Evolutionary conservation across 2,888 invertebrate genomes (phyloP).

Genomic region (Cephonodes hylas): DNA sequence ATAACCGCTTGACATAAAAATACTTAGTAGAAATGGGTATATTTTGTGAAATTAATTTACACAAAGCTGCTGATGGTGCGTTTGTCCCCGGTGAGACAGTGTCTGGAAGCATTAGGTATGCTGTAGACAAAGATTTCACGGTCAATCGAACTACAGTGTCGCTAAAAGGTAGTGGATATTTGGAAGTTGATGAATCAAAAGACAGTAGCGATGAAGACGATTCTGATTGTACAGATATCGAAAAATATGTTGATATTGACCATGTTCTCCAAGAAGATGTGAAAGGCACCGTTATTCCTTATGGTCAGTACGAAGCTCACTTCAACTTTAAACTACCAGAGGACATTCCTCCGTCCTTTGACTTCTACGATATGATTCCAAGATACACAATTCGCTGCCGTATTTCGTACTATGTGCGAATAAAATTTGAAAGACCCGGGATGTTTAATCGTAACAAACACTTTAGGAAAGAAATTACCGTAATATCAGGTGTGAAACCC

Average conservation of each 20-base stretch:
- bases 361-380: constrained; percentile 19
- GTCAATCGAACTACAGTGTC: constrained; percentile 37
- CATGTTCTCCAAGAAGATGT: constrained; percentile 23
- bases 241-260: constrained; percentile 32
- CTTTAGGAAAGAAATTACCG: constrained; percentile 38
- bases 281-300: constrained; percentile 16
- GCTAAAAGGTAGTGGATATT: constrained; percentile 31
- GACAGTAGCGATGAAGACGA: constrained; percentile 11
- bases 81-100: constrained; percentile 37
- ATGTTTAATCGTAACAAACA: constrained; percentile 36
- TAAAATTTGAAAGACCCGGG: constrained; percentile 42
- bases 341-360: constrained; percentile 34
- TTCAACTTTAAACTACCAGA: constrained; percentile 39
- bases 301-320: constrained; percentile 33
- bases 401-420: constrained; percentile 41
- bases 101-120: constrained; percentile 42
- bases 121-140: constrained; percentile 36
- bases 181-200: constrained; percentile 17
- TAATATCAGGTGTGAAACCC: constrained; percentile 36
- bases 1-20: no score
- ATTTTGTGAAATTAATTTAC: constrained; percentile 41
- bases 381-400: constrained; percentile 26
- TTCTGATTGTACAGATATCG: constrained; percentile 18
- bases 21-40: constrained; percentile 36
- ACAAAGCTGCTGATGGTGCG: constrained; percentile 33